Percentiles rank a stretch among this genome's conserved stretches.
phyloP scores from a whole-genome alignment of 2,113 vertebrate species.

The Parus major region DNA sequence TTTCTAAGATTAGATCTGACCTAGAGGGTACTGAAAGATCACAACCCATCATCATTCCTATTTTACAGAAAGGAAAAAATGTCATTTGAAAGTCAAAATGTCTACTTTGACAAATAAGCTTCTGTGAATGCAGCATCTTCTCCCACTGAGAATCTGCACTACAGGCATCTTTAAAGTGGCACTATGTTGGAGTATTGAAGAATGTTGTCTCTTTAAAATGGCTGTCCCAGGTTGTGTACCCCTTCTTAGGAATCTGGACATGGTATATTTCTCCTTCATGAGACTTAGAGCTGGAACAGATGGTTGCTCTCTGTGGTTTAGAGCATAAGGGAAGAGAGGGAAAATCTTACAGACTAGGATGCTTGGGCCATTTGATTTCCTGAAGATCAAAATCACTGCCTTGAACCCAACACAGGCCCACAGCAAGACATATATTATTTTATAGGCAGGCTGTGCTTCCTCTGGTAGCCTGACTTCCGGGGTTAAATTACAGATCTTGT shows the following conservation, averaged over 20 bases:
- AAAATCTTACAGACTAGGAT: neutral
- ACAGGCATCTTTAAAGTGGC: neutral
- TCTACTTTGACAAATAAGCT: neutral
- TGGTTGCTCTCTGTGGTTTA: neutral
- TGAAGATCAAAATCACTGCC: neutral
- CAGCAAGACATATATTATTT: neutral
- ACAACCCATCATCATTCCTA: neutral
- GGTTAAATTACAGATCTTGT: neutral
- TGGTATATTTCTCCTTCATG: neutral
- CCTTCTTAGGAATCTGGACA: neutral
- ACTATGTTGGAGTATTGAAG: neutral
- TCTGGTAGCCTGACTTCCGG: neutral
- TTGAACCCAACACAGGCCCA: neutral
- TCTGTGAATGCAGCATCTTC: neutral
- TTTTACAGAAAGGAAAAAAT: neutral
- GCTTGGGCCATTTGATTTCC: neutral
- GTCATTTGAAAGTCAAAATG: neutral
- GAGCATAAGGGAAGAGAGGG: neutral
- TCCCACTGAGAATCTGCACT: neutral
- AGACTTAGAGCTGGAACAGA: neutral
- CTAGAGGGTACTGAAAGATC: neutral
- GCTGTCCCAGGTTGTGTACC: neutral
- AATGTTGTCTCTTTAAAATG: neutral
- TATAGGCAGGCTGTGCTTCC: neutral
- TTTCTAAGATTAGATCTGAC: slow-evolving; percentile 10